Base-by-base conservation (phyloP, 2,113 vertebrate species). In the Ctenomys sociabilis region DNA sequence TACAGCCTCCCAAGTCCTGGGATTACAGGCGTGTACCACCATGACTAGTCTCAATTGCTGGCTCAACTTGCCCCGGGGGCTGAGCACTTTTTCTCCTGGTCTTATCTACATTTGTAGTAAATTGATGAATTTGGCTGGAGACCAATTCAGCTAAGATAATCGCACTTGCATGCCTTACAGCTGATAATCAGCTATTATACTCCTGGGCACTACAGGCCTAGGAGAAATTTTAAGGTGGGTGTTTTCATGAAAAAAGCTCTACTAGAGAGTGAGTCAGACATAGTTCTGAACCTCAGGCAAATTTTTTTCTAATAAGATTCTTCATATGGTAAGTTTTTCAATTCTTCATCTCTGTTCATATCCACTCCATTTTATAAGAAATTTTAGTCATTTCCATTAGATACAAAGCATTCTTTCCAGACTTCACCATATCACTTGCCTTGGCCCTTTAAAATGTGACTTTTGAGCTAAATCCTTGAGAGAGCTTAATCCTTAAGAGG, bases 331-430 rank as follows among this genome's bases (percentile, higher is more conserved):
- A 43, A 40, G 2, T 5, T 84, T 88, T 88, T 63, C 54, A 94
- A 22, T 87, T 85, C 94, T 86, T 22, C 19, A 28, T 54, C 63
- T 24, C 70, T 86, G 54, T 45, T 90, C 35, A 49, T 40, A 93
- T 75, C 40, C 22, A 85, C 92, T 85, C 12, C 12, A 26, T 85
- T 90, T 80, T 94, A 88, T 32, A 22, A 43, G 70, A 94, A 57
- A 52, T 17, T 80, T 88, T 87, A 64, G 49, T 72, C 63, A 43
- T 72, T 82, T 10, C 32, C 14, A 54, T 10, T 77, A 64, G 4
- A 82, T 54, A 30, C 57, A 92, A 40, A 87, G 7, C 32, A 57
- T 78, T 87, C 40, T 82, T 85, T 87, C 49, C 43, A 22, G 28
- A 9, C 8, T 77, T 95, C 54, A n/a, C 28, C 7, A 19, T 52